These are phyloP conservation scores for Dryococelus australis DNA, from an alignment of 2,888 invertebrate genomes.

Conservation along the genomic window DNA sequence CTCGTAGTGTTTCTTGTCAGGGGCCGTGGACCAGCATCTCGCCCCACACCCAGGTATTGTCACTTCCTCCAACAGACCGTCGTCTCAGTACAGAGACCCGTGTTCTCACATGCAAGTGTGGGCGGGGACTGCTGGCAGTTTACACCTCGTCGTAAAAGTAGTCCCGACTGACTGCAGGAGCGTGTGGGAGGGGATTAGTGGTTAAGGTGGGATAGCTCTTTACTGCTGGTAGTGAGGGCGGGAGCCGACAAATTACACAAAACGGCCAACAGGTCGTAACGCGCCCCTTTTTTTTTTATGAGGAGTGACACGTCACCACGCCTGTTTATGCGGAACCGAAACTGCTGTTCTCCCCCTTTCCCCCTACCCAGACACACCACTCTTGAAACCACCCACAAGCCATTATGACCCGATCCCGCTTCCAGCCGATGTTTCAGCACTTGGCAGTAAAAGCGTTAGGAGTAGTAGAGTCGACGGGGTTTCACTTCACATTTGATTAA, in stretches of 20 bases:
- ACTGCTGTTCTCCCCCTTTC: background rate
- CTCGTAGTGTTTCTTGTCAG: too few relatives aligned
- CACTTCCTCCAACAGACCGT: too few relatives aligned
- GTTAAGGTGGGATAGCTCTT: background rate
- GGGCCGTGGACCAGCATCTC: too few relatives aligned
- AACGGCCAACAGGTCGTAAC: constrained; percentile 4
- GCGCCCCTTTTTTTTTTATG: background rate
- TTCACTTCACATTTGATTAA: too few relatives aligned
- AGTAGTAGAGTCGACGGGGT: too few relatives aligned
- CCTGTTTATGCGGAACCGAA: background rate
- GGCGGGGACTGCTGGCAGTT: background rate
- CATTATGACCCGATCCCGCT: too few relatives aligned
- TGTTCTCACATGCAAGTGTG: background rate
- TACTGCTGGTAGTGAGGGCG: background rate
- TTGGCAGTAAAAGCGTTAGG: too few relatives aligned
- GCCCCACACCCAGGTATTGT: too few relatives aligned
- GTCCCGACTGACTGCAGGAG: background rate
- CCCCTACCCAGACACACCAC: too few relatives aligned
- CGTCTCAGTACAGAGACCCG: background rate
- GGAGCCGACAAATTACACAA: background rate
- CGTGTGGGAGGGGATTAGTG: too few relatives aligned
- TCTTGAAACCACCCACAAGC: background rate
- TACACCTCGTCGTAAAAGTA: background rate
- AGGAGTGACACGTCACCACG: background rate
- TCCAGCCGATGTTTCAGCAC: too few relatives aligned